phyloP scores from a whole-genome alignment of 2,113 vertebrate genomes.

The Marmota monax region DNA sequence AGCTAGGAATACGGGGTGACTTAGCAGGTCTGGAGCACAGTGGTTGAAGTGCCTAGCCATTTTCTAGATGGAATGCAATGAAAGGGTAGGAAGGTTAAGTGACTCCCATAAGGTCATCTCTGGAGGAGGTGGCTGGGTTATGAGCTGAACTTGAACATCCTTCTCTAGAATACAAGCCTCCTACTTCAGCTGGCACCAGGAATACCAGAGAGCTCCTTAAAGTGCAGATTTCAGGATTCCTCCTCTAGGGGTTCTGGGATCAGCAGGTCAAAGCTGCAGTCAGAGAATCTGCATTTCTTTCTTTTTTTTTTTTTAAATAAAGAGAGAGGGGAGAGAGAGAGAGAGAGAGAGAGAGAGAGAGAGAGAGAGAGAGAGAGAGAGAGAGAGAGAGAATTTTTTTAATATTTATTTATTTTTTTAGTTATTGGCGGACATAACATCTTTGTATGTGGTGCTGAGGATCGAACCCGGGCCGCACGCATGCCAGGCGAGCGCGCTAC shows the following conservation, averaged over 20 bases:
- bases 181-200: neutral
- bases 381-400: too few species aligned
- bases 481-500: too few species aligned
- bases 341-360: too few species aligned
- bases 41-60: neutral
- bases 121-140: neutral
- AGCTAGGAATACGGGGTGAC: neutral
- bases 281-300: neutral
- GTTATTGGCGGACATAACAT: too few species aligned
- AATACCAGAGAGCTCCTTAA: accelerated
- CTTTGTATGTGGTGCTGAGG: too few species aligned
- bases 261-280: neutral
- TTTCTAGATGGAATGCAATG: neutral
- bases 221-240: neutral
- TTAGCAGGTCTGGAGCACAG: neutral
- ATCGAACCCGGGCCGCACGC: too few species aligned
- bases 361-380: too few species aligned
- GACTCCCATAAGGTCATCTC: neutral
- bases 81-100: neutral
- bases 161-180: neutral
- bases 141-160: neutral
- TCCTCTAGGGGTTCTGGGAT: neutral
- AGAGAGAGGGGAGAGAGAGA: too few species aligned
- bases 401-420: too few species aligned
- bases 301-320: too few species aligned